Base-by-base conservation (phyloP, 2,797 vertebrate genomes). In the Sciaenops ocellatus region DNA sequence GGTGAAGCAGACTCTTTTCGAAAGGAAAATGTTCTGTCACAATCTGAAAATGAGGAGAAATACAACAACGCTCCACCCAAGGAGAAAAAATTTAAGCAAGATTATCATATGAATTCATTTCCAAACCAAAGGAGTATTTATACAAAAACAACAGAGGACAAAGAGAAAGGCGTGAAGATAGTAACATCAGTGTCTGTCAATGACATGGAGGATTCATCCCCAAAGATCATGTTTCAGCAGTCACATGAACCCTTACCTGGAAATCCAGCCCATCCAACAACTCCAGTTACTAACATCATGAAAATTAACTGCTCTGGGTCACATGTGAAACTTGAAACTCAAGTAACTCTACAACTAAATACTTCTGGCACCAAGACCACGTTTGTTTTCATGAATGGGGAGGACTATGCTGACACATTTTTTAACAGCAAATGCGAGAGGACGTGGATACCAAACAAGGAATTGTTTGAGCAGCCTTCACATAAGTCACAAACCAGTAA, bases 321-420 rank as follows among this genome's bases (percentile, higher is more conserved):
- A 24, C 82, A 86, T 3, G 26, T 97, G 12, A 95, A 95, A 70
- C 76, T 97, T 50, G 94, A 97, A 93, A 93, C 97, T 65, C 94
- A 92, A 55, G 94, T 96, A 64, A 76, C 81, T 10, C 22, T 78
- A 11, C 87, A 83, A 34, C 69, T 86, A 26, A 88, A 87, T 20
- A 38, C 73, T 3, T 78, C 74, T 9, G 90, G 92, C 76, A 74
- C 85, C 52, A 93, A 82, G 84, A 93, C 83, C 34, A 90, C 90
- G 0, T 64, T 90, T 73, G 60, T 90, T 24, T 69, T 93, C 55
- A 78, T 84, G 52, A 94, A 90, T 48, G 92, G 69, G 9, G 69
- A 9, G 17, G 90, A 85, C 57, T 67, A 41, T 17, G 74, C 84
- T 41, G 94, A 92, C 11, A 89, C 83, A 1, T 50, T 61, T 57